These are phyloP conservation scores for Osmerus eperlanus DNA, from an alignment of 2,113 vertebrate genomes.

Conservation along the genomic window DNA sequence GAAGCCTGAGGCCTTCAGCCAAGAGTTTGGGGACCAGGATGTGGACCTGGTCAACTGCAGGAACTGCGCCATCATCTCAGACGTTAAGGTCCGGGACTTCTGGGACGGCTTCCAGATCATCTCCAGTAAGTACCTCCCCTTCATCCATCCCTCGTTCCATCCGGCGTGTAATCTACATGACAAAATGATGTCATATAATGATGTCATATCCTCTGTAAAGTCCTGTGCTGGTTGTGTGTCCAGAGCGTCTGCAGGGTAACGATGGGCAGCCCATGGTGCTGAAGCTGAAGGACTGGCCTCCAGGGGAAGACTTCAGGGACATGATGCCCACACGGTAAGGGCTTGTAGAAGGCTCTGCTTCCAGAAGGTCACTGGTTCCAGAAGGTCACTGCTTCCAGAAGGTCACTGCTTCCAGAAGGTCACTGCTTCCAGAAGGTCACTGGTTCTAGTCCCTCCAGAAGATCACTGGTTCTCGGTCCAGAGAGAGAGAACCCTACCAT, in stretches of 20 bases:
- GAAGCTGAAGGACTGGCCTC: slow-evolving; percentile 98
- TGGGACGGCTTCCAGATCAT: slow-evolving; percentile 98
- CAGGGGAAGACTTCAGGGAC: slow-evolving; percentile 97
- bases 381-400: neutral
- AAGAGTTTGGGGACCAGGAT: slow-evolving; percentile 97
- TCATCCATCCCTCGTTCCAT: neutral
- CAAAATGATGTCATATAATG: too few relatives aligned
- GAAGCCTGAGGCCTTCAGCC: slow-evolving; percentile 94
- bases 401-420: too few relatives aligned
- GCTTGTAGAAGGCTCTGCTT: too few relatives aligned
- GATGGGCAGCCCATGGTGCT: slow-evolving; percentile 96
- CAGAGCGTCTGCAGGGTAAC: slow-evolving; percentile 85
- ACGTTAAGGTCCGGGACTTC: slow-evolving; percentile 98
- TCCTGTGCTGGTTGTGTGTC: slow-evolving; percentile 39
- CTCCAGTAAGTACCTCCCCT: slow-evolving; percentile 79
- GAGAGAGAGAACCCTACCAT: too few relatives aligned
- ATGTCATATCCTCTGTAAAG: too few relatives aligned
- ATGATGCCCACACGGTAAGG: slow-evolving; percentile 95
- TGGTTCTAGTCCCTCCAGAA: neutral
- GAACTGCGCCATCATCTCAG: slow-evolving; percentile 96
- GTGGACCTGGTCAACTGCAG: slow-evolving; percentile 98
- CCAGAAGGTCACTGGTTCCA: neutral
- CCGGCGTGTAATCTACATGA: too few relatives aligned
- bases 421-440: neutral
- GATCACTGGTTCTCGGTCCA: neutral